Evolutionary conservation across 2,797 vertebrate species (phyloP).

Genomic region (Chrosomus eos): DNA sequence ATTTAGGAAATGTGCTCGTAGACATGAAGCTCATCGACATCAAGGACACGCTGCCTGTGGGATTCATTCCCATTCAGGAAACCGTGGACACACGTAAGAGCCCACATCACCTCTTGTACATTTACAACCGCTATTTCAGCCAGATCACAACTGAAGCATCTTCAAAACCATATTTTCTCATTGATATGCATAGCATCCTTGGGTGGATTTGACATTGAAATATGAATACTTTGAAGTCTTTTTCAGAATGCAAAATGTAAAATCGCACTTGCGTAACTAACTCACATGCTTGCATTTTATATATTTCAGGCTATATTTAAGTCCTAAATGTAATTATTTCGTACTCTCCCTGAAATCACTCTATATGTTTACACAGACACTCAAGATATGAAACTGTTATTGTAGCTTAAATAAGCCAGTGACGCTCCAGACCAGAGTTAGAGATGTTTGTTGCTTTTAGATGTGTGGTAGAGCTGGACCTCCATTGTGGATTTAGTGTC

Average conservation of each 20-base stretch:
- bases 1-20: slow-evolving; percentile 95
- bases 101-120: not conserved
- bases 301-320: not conserved
- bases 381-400: not conserved
- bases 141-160: not conserved
- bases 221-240: not conserved
- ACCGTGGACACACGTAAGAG: slow-evolving; percentile 96
- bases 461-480: not conserved
- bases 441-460: not conserved
- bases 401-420: not conserved
- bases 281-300: not conserved
- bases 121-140: not conserved
- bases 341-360: not conserved
- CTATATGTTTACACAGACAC: not conserved
- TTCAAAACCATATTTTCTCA: not conserved
- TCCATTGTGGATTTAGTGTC: slow-evolving; percentile 5
- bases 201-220: not conserved
- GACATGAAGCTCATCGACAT: slow-evolving; percentile 99
- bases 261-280: not conserved
- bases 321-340: not conserved
- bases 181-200: not conserved
- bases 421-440: not conserved
- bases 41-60: slow-evolving; percentile 96
- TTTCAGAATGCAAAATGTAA: not conserved
- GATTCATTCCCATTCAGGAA: slow-evolving; percentile 98